Conservation (phyloP, 2,888 invertebrate genomes). For the Mimumesa dahlbomi region DNA sequence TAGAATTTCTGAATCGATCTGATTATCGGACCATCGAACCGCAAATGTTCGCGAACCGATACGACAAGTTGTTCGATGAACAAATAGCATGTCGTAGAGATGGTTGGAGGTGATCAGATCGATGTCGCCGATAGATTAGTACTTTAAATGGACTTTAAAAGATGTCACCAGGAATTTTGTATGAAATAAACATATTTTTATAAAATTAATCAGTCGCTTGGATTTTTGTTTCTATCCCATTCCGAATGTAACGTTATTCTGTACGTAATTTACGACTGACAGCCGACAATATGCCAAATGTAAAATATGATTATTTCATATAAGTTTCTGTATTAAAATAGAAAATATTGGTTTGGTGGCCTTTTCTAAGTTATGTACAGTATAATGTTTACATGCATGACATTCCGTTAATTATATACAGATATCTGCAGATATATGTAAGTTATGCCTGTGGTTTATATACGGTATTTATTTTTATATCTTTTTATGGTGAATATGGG, state of each 20-base stretch:
- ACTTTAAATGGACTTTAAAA: too few species aligned
- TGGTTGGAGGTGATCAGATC: background rate
- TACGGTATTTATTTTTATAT: background rate
- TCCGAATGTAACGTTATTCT: conserved; percentile 47
- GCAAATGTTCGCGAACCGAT: background rate
- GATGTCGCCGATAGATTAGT: background rate
- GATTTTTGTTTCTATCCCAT: conserved; percentile 8
- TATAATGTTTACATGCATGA: conserved; percentile 43
- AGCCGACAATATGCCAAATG: background rate
- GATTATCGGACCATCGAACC: background rate
- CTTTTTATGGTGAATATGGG: background rate
- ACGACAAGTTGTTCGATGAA: background rate
- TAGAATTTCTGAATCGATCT: conserved; percentile 21
- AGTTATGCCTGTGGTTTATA: too few species aligned
- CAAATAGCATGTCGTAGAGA: background rate
- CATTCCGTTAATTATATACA: too few species aligned
- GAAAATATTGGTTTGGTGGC: conserved; percentile 18
- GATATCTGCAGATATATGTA: too few species aligned
- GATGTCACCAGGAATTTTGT: conserved; percentile 23
- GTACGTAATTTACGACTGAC: conserved; percentile 49
- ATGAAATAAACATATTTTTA: conserved; percentile 63
- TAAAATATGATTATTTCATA: conserved; percentile 60
- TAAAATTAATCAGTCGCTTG: conserved; percentile 20
- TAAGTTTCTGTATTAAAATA: conserved; percentile 10
- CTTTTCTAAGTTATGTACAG: conserved; percentile 51